Percentiles rank a stretch among this genome's conserved stretches.
Conservation (phyloP, 2,888 invertebrate species). For the Cephus nigrinus region DNA sequence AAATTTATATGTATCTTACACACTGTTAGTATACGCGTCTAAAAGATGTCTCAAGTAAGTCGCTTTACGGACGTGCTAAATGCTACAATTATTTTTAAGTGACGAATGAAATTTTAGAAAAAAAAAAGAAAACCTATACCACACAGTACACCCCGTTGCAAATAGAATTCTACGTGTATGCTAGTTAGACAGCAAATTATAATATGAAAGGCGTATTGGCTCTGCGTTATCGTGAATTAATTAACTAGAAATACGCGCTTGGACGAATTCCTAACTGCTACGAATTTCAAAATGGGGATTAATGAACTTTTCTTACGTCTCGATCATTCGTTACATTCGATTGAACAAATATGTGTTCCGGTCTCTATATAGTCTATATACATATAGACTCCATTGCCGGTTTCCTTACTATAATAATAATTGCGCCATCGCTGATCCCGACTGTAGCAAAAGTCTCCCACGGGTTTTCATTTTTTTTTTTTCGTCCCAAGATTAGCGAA, state of each 20-base stretch:
- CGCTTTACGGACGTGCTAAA: background rate
- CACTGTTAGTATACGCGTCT: background rate
- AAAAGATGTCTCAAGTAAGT: background rate
- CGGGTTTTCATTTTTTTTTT: background rate
- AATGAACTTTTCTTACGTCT: background rate
- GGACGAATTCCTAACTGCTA: background rate
- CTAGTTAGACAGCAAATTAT: background rate
- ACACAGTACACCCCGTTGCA: background rate
- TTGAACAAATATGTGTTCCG: background rate
- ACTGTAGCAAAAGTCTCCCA: background rate
- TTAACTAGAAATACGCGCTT: background rate
- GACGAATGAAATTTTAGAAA: background rate
- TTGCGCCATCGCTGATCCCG: background rate
- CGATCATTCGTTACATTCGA: background rate
- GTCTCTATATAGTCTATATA: background rate
- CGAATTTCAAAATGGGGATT: background rate
- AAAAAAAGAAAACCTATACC: background rate
- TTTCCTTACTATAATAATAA: background rate
- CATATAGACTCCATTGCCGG: background rate
- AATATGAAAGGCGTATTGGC: background rate
- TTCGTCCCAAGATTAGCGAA: background rate
- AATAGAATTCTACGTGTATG: background rate
- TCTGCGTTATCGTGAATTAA: background rate
- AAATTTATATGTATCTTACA: background rate
- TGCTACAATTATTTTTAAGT: background rate